Evolutionary conservation across 2,113 vertebrate genomes (phyloP), one percentile per base, ranked within the genome.

Genomic region (Regulus satrapa): DNA sequence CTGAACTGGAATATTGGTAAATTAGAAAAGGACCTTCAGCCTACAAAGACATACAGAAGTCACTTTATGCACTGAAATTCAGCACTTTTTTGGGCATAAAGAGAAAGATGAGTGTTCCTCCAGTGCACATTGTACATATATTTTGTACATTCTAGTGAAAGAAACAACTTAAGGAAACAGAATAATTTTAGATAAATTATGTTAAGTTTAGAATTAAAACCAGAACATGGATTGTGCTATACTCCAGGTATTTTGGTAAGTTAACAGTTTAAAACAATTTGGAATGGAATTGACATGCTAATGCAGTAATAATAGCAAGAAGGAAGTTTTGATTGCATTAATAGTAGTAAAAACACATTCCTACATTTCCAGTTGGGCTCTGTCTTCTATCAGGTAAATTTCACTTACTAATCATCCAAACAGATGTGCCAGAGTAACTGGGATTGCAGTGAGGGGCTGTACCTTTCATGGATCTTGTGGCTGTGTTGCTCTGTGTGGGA

Each of bases 281-380:
- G 64, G 68, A 90, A 51, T 85, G 64, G 67, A 96, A 90, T 32
- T 85, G 89, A 92, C 24, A 0, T 93, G 82, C 82, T 87, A 94
- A 94, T 82, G 1, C 68, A 71, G 76, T 87, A 89, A 91, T 96
- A 97, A 95, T 48, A 95, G 72, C 71, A 93, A 96, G 85, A 90
- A 86, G 94, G 92, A 96, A 97, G 92, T 96, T 96, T 95, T 93
- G 93, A 92, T 95, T 97, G 59, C 77, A 54, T 91, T 97, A 96
- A 95, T 95, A 90, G 93, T 73, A 83, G 88, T 95, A 95, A 96
- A 96, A 96, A 81, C 88, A 96, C 93, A 94, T 96, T 95, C 90
- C 72, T 93, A 84, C 72, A 75, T 93, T 94, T 96, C 89, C 90
- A 94, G 18, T 94, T 94, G 88, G 74, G 81, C 63, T 95, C 93